These are phyloP conservation scores for Coleophora deauratella DNA, from an alignment of 2,888 invertebrate genomes.

Conservation along the genomic window DNA sequence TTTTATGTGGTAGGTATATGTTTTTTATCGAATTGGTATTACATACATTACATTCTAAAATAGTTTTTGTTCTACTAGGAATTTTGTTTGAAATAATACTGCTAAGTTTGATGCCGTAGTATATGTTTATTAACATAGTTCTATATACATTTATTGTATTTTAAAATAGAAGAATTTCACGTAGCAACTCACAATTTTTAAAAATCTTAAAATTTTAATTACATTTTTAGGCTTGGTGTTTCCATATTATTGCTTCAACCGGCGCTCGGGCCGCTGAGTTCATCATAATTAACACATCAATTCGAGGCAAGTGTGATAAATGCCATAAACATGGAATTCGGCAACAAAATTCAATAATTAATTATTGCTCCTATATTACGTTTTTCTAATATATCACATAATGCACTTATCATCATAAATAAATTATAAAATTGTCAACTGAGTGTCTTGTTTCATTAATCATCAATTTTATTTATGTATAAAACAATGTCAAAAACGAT, in stretches of 20 bases:
- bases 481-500: constrained; percentile 69
- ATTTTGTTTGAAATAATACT: too few relatives aligned
- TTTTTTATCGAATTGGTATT: too few relatives aligned
- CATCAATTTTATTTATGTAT: constrained; percentile 31
- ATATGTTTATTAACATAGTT: constrained; percentile 70
- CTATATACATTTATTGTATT: constrained; percentile 69
- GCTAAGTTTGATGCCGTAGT: constrained; percentile 45
- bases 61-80: too few relatives aligned
- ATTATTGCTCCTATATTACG: constrained; percentile 43
- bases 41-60: too few relatives aligned
- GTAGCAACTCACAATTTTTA: constrained; percentile 61
- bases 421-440: constrained; percentile 70
- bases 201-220: constrained; percentile 47
- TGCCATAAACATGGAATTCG: constrained; percentile 37
- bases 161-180: constrained; percentile 66
- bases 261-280: constrained; percentile 17
- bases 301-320: constrained; percentile 37
- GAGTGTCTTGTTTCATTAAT: constrained; percentile 56
- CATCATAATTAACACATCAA: too few relatives aligned
- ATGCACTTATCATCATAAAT: constrained; percentile 66
- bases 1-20: too few relatives aligned
- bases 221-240: constrained; percentile 54
- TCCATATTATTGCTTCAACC: constrained; percentile 39
- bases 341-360: constrained; percentile 44
- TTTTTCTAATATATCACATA: constrained; percentile 64